Conservation (phyloP, 2,797 vertebrate genomes). For the Protonibea diacanthus region DNA sequence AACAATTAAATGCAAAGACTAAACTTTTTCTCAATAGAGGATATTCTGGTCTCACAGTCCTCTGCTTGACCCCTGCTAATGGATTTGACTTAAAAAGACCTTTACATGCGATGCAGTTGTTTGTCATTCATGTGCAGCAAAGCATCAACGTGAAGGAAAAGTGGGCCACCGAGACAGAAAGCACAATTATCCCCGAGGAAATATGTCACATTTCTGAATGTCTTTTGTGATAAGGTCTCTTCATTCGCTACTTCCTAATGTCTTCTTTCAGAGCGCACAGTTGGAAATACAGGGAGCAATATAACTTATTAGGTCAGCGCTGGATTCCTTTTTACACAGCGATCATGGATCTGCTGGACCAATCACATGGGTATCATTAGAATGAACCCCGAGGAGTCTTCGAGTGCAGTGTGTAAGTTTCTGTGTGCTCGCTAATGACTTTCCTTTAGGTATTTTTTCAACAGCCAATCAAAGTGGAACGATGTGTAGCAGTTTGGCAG, state of each 20-base stretch:
- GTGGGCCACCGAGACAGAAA: conserved; percentile 80
- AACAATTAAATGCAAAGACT: conserved; percentile 64
- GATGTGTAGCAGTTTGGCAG: conserved; percentile 40
- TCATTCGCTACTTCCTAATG: conserved; percentile 61
- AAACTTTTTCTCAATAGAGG: conserved; percentile 59
- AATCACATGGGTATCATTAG: conserved; percentile 80
- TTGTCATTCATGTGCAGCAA: conserved; percentile 73
- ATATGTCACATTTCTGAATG: conserved; percentile 77
- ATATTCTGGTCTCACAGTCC: conserved; percentile 23
- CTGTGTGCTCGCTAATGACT: conserved; percentile 61
- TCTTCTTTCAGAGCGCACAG: conserved; percentile 67
- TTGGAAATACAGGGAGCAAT: conserved; percentile 70
- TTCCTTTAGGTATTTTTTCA: conserved; percentile 52
- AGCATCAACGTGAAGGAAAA: conserved; percentile 71
- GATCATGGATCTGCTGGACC: conserved; percentile 71
- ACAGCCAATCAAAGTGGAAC: conserved; percentile 54
- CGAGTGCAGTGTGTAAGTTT: conserved; percentile 23
- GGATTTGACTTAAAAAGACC: conserved; percentile 58
- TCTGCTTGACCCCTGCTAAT: conserved; percentile 59
- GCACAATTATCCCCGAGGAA: conserved; percentile 76
- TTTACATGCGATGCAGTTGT: conserved; percentile 72
- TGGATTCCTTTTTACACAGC: conserved; percentile 62
- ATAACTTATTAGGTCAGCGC: conserved; percentile 75
- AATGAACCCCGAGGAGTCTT: conserved; percentile 66
- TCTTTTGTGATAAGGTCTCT: conserved; percentile 81